These are phyloP conservation scores for Drosophila cognata DNA, from an alignment of 2,888 invertebrate genomes.

Conservation along the genomic window DNA sequence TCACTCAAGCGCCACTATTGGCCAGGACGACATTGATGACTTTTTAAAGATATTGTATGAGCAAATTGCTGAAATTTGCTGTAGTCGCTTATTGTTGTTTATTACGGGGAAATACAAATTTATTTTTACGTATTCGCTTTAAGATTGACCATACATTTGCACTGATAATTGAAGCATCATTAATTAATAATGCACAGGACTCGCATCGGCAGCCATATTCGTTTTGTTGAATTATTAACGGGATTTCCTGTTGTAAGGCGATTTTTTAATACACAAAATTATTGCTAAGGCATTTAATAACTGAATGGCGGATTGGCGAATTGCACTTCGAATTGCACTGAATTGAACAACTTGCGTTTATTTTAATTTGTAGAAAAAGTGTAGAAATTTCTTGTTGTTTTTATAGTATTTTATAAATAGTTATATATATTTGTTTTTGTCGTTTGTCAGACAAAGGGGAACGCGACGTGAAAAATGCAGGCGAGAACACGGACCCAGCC, in stretches of 20 bases:
- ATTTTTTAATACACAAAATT: constrained; percentile 54
- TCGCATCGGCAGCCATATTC: constrained; percentile 53
- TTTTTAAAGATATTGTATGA: constrained; percentile 18
- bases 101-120: background rate
- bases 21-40: constrained; percentile 23
- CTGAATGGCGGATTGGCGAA: constrained; percentile 42
- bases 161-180: constrained; percentile 62
- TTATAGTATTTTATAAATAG: constrained; percentile 8
- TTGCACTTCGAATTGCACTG: constrained; percentile 60
- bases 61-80: background rate
- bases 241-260: constrained; percentile 54
- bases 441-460: constrained; percentile 27
- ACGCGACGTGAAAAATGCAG: constrained; percentile 63
- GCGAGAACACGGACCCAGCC: constrained; percentile 49
- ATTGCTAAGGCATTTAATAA: constrained; percentile 57
- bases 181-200: constrained; percentile 41
- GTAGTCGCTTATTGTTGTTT: constrained; percentile 1
- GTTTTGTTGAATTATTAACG: constrained; percentile 54
- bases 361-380: constrained; percentile 59
- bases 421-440: constrained; percentile 23
- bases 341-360: constrained; percentile 43
- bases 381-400: constrained; percentile 58
- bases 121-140: background rate
- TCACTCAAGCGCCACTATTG: constrained; percentile 48
- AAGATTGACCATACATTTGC: constrained; percentile 59